These are phyloP conservation scores for Pontoporia blainvillei DNA, from an alignment of 2,113 vertebrate genomes.

Conservation along the genomic window DNA sequence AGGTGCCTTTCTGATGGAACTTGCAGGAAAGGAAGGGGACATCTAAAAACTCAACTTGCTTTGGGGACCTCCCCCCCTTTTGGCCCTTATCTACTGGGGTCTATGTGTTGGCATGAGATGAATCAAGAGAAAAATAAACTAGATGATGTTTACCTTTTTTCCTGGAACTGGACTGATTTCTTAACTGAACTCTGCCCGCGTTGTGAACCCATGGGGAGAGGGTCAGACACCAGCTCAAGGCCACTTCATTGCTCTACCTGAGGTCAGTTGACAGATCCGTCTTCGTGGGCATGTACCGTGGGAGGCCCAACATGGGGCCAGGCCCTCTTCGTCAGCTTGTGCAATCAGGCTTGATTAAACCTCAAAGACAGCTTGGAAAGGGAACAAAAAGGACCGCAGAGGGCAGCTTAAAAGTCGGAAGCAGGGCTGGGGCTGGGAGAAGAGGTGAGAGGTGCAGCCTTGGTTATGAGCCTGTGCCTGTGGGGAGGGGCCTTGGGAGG, in stretches of 20 bases:
- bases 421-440: background rate
- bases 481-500: background rate
- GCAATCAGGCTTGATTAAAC: conserved; percentile 35
- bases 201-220: conserved; percentile 37
- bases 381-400: background rate
- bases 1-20: background rate
- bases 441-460: background rate
- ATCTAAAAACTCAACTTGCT: conserved; percentile 8
- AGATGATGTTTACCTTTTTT: conserved; percentile 55
- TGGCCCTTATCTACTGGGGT: background rate
- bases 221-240: conserved; percentile 58
- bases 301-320: background rate
- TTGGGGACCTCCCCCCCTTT: background rate
- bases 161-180: conserved; percentile 67
- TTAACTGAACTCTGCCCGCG: conserved; percentile 65
- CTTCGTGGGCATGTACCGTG: background rate
- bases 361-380: conserved; percentile 19
- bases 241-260: conserved; percentile 16
- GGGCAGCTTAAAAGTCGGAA: background rate
- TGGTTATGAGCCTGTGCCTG: background rate
- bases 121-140: conserved; percentile 69
- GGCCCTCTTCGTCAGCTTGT: background rate
- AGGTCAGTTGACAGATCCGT: conserved; percentile 35
- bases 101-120: conserved; percentile 44
- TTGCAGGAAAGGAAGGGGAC: background rate